Conservation (phyloP, 1,140 invertebrate genomes). For the Leptoteleia sp. region DNA sequence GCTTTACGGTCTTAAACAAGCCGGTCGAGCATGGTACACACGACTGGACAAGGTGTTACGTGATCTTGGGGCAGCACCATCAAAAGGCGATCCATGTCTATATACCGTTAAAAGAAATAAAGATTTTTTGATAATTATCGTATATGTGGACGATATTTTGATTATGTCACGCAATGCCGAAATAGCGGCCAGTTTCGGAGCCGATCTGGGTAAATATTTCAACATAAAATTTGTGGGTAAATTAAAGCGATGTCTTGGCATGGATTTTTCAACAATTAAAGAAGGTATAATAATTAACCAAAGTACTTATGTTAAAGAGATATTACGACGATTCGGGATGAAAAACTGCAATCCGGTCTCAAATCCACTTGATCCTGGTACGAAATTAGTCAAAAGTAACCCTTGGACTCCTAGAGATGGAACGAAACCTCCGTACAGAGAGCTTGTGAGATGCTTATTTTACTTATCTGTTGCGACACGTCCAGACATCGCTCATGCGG, state of each 20-base stretch:
- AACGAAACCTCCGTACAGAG: slow-evolving; percentile 6
- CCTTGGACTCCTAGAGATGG: not conserved
- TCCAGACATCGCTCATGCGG: slow-evolving; percentile 3
- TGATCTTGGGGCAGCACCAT: not conserved
- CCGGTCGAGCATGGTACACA: not conserved
- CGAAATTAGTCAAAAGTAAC: not conserved
- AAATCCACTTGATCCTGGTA: slow-evolving; percentile 30
- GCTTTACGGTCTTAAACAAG: not conserved
- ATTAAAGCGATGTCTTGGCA: slow-evolving; percentile 12
- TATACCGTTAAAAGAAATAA: too few relatives aligned
- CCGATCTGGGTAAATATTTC: slow-evolving; percentile 27
- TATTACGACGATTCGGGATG: too few relatives aligned
- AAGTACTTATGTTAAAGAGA: too few relatives aligned
- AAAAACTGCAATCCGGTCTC: slow-evolving; percentile 37
- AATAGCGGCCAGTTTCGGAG: slow-evolving; percentile 4
- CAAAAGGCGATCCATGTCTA: not conserved
- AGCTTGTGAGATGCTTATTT: slow-evolving; percentile 7
- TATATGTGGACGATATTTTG: slow-evolving; percentile 52
- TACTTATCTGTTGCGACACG: slow-evolving; percentile 12
- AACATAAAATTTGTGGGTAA: slow-evolving; percentile 62
- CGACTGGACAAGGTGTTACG: not conserved
- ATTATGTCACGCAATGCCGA: slow-evolving; percentile 13
- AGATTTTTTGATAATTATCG: too few relatives aligned
- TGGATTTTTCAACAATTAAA: too few relatives aligned
- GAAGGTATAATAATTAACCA: too few relatives aligned